Percentiles rank a stretch among this genome's conserved stretches.
Evolutionary conservation across 1,140 invertebrate genomes (phyloP).

Genomic region (Tetramorium parvispinum): DNA sequence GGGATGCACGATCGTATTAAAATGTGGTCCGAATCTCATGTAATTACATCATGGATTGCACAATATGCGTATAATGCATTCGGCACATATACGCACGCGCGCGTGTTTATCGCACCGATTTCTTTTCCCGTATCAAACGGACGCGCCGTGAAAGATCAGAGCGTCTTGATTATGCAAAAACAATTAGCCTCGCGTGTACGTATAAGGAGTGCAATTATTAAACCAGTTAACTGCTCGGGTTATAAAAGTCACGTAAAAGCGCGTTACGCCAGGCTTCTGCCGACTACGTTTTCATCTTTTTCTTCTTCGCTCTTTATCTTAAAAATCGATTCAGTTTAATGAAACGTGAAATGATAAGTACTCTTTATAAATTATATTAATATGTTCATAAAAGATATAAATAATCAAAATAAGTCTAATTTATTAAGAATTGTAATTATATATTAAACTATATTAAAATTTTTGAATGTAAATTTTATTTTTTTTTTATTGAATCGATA

Average conservation of each 20-base stretch:
- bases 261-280: conserved; percentile 35
- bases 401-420: neutral
- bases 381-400: neutral
- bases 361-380: neutral
- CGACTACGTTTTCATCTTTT: conserved; percentile 5
- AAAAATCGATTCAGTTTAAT: conserved; percentile 13
- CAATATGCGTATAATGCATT: conserved; percentile 22
- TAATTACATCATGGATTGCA: conserved; percentile 37
- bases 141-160: conserved; percentile 45
- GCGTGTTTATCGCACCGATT: conserved; percentile 15
- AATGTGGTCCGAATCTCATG: conserved; percentile 29
- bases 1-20: conserved; percentile 17
- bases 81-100: neutral
- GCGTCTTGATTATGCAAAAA: conserved; percentile 74
- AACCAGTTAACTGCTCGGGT: conserved; percentile 63
- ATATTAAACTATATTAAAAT: too few relatives aligned
- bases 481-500: neutral
- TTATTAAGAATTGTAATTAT: neutral
- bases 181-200: conserved; percentile 71
- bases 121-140: conserved; percentile 9
- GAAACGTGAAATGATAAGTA: neutral
- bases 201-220: conserved; percentile 76
- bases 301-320: conserved; percentile 8
- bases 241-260: conserved; percentile 62
- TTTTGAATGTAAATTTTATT: too few relatives aligned